Base-by-base conservation (phyloP, 2,113 vertebrate species). In the Rattus rattus region DNA sequence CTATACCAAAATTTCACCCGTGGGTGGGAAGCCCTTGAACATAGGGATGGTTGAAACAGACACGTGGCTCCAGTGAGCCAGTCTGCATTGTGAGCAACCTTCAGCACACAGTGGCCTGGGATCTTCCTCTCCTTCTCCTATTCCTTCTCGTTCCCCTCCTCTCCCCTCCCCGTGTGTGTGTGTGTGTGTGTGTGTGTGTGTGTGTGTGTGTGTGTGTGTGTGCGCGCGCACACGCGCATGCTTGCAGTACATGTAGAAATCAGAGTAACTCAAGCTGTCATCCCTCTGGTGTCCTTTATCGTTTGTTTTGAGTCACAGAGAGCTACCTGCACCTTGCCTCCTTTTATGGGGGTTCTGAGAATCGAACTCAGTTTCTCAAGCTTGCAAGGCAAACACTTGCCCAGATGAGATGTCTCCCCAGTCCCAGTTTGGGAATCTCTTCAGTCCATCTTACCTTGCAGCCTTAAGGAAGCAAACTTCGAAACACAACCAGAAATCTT, bases 71-170 rank as follows among this genome's bases (percentile, higher is more conserved):
- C 7, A 0, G 0, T 0, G 86, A 5, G 20, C 11, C 0, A 5
- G 7, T 1, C 5, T 8, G 2, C 0, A 0, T 5, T 0, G 5
- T 0, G 4, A 3, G 0, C 0, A 0, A 3, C 22, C 8, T 17
- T 12, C 19, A 16, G 85, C n/a, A 43, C 26, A 6, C 24, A 14
- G 7, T 54, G 26, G 2, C 47, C 43, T 49, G 17, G 39, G 22
- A 47, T 33, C 10, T 67, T 0, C 52, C 49, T 30, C 63, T 28
- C 73, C 20, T 20, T 22, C n/a, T 10, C 72, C 17, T 7, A 6
- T 13, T 75, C 72, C 20, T 5, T 24, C 39, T 43, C 72, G 20
- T 7, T 7, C 9, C 16, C n/a, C 72, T 17, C 4, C 24, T 20
- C 24, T 39, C 22, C 73, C 5, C 5, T 11, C 10, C 20, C n/a